Evolutionary conservation across 2,113 vertebrate species (phyloP).

Genomic region (Phyllostomus discolor): DNA sequence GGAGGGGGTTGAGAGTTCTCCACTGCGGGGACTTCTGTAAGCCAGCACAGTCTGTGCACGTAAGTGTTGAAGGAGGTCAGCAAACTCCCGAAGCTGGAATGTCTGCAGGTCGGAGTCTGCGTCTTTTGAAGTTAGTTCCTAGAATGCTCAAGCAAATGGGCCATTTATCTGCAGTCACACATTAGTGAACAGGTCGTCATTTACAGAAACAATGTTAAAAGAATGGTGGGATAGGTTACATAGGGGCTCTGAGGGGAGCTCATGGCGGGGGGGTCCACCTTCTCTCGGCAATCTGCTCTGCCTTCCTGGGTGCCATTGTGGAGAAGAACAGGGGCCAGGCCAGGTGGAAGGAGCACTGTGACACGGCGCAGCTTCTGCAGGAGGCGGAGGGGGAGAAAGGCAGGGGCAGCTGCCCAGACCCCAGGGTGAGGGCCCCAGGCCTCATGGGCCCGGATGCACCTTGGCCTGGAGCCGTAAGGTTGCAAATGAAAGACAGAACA

Average conservation of each 20-base stretch:
- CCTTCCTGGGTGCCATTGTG: not conserved
- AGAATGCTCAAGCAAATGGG: not conserved
- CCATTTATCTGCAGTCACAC: not conserved
- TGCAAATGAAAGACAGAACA: not conserved
- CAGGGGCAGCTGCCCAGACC: not conserved
- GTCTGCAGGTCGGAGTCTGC: not conserved
- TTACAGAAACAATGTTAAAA: not conserved
- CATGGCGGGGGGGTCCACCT: not conserved
- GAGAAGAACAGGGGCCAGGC: not conserved
- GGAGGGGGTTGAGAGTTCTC: not conserved
- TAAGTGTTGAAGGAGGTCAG: not conserved
- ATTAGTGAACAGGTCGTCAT: not conserved
- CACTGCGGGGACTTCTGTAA: not conserved
- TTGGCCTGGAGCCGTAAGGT: not conserved
- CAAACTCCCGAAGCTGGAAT: not conserved
- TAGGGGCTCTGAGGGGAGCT: not conserved
- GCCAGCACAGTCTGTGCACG: not conserved
- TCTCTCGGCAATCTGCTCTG: not conserved
- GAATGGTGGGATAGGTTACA: not conserved
- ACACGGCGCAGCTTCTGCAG: not conserved
- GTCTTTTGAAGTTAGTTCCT: not conserved
- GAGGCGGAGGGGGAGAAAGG: not conserved
- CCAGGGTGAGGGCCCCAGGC: not conserved
- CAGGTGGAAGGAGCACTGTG: not conserved
- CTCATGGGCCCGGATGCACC: not conserved